A percentile compares a stretch with the other conserved stretches of the same genome.
Evolutionary conservation across 2,113 vertebrate genomes (phyloP).

Genomic region (Colius striatus): DNA sequence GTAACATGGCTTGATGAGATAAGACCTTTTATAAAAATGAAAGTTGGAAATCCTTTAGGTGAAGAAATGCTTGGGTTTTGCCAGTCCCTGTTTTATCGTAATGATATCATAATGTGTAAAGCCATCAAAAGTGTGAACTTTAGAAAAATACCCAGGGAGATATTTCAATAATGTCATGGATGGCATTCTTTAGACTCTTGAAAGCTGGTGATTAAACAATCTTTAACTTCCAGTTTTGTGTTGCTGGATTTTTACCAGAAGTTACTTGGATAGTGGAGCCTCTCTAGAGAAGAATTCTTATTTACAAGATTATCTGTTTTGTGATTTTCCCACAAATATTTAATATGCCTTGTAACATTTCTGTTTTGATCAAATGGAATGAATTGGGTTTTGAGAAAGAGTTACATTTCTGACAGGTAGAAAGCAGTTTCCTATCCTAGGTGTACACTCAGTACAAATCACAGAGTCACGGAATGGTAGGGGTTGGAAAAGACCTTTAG

Average conservation of each 20-base stretch:
- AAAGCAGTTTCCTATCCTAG: neutral
- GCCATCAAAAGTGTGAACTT: constrained; percentile 12
- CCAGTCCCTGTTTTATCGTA: neutral
- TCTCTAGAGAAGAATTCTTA: neutral
- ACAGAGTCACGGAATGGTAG: too few relatives aligned
- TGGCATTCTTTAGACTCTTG: neutral
- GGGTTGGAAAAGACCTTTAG: too few relatives aligned
- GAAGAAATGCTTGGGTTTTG: neutral
- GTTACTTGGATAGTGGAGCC: neutral
- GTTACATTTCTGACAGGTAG: neutral
- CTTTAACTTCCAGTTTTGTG: neutral
- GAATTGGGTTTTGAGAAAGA: neutral
- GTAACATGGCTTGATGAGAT: neutral
- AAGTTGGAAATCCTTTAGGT: constrained; percentile 5
- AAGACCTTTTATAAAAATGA: neutral
- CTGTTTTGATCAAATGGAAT: neutral
- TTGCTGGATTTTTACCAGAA: neutral
- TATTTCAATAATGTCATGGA: neutral
- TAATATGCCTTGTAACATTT: neutral
- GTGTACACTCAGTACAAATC: neutral
- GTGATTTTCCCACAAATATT: neutral
- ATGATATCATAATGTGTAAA: neutral
- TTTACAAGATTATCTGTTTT: neutral
- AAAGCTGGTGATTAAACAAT: neutral
- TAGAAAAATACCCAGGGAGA: neutral